Evolutionary conservation across 2,113 vertebrate species (phyloP), one percentile per base, ranked within the genome.

Genomic region (Psophia crepitans): DNA sequence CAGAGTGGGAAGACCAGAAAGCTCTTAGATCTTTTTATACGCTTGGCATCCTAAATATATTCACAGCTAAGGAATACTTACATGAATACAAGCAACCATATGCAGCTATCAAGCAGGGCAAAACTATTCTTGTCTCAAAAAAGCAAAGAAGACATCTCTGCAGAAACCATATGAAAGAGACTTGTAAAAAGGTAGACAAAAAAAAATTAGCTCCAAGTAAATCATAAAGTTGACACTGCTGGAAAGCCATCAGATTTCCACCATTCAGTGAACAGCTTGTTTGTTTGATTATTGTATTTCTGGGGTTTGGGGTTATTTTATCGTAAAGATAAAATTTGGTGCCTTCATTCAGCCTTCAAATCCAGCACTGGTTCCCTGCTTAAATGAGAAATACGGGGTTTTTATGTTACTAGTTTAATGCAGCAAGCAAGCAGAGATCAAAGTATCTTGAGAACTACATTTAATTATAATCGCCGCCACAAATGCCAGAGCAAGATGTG

Each of bases 401-500:
- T 97, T 95, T 96, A 82, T 95, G 88, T 91, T 95, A 51, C 92
- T 92, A 30, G 91, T 94, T 92, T 96, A 97, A 77, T 48, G 73
- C 80, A 96, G 90, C 92, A 97, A 97, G 88, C 64, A 94, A 95
- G 35, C 32, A 61, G 81, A 95, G 94, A 98, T 98, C 96, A 98
- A 98, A 98, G 97, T 91, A 63, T 95, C 95, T 92, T 73, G 63
- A 96, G 93, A 95, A 95, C 88, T 97, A 95, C 78, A 90, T 77
- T 96, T 97, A 96, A 98, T 98, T 98, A 89, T 77, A 96, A 94
- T 91, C 28, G 9, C 92, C n/a, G 35, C 95, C 97, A 85, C 96
- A 97, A 97, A 97, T 73, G 73, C 94, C 94, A 93, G 93, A 97
- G 95, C 75, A 93, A 97, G 97, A 97, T 87, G 94, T 97, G 97